Conservation (phyloP, 2,888 invertebrate species). For the Eupeodes luniger region DNA sequence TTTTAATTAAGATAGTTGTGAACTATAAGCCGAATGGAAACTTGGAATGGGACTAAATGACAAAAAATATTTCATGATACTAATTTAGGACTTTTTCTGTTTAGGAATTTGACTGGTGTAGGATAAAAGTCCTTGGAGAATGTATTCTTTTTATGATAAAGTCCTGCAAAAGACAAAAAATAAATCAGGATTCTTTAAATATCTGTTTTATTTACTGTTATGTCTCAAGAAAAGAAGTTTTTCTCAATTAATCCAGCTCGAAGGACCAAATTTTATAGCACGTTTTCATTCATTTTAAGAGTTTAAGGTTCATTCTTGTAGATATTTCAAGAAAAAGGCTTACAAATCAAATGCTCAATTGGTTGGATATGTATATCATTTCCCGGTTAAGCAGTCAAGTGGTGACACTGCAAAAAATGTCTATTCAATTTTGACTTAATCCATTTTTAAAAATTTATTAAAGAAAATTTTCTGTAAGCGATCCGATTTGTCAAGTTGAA, state of each 20-base stretch:
- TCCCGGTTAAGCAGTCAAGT: too few relatives aligned
- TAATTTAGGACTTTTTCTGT: constrained; percentile 48
- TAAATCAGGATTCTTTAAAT: neutral
- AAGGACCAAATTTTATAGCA: constrained; percentile 12
- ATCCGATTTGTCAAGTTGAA: too few relatives aligned
- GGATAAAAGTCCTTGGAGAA: neutral
- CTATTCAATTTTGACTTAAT: too few relatives aligned
- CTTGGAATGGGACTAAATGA: constrained; percentile 22
- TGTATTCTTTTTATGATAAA: constrained; percentile 8
- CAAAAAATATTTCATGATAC: constrained; percentile 39
- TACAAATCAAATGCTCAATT: too few relatives aligned
- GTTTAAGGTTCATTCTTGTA: neutral
- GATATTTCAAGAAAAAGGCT: neutral
- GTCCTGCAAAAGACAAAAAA: neutral
- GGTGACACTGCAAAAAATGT: too few relatives aligned
- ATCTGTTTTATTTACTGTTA: neutral
- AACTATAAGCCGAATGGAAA: constrained; percentile 56
- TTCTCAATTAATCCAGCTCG: constrained; percentile 8
- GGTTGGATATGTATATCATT: too few relatives aligned
- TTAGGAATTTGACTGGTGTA: neutral
- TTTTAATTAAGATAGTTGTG: constrained; percentile 75
- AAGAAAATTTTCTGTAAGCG: too few relatives aligned
- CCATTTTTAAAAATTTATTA: too few relatives aligned
- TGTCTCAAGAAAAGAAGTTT: neutral
- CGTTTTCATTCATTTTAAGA: neutral